Conservation (phyloP, 1,140 invertebrate species). For the Triops cancriformis region DNA sequence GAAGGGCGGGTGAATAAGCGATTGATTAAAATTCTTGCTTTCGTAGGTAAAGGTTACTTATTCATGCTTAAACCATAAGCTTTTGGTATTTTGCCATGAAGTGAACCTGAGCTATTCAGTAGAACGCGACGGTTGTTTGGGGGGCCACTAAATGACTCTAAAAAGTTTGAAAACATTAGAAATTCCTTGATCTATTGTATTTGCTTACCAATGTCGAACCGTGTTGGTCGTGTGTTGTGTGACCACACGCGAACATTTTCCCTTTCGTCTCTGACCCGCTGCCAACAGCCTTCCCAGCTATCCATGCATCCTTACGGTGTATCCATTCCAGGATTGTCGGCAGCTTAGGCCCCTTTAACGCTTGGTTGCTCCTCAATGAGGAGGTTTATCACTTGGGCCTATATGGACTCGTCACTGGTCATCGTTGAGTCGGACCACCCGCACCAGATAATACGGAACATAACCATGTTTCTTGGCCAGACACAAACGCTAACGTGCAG, state of each 20-base stretch:
- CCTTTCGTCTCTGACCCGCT: neutral
- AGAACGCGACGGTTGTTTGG: neutral
- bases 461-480: neutral
- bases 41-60: neutral
- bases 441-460: slow-evolving; percentile 1
- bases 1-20: neutral
- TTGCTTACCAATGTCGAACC: neutral
- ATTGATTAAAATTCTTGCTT: slow-evolving; percentile 11
- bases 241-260: neutral
- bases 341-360: slow-evolving; percentile 8
- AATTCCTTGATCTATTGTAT: slow-evolving; percentile 6
- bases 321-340: neutral
- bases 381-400: slow-evolving; percentile 12
- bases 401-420: neutral
- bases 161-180: neutral
- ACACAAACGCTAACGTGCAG: neutral
- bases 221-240: slow-evolving; percentile 8
- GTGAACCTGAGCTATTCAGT: neutral
- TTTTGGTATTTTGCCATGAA: neutral
- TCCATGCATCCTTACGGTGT: too few species aligned
- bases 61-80: slow-evolving; percentile 11
- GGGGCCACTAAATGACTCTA: neutral
- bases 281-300: too few species aligned
- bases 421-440: neutral
- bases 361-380: neutral